Evolutionary conservation across 2,113 vertebrate species (phyloP), one percentile per base, ranked within the genome.

Genomic region (Galbula dea): DNA sequence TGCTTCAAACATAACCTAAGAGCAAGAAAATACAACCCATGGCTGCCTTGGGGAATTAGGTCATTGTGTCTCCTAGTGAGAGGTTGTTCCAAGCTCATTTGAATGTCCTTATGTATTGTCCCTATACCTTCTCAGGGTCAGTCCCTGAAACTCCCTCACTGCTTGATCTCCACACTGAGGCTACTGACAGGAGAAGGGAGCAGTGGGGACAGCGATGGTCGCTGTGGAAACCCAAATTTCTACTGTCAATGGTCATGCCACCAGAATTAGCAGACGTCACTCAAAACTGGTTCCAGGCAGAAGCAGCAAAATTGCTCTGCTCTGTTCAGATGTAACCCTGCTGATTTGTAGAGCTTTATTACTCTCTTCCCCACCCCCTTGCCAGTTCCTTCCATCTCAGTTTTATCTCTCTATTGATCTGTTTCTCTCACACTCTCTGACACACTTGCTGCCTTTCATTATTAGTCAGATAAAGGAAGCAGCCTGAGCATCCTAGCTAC

Each of bases 361-460:
- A 85, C 65, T 80, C 32, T 86, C 41, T 46, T 82, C 91, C 88
- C 94, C 86, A 65, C 86, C 88, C 93, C 84, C 84, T 91, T 23
- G 5, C 79, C 19, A 2, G 69, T 88, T 95, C 74, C 83, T 94
- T 95, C 94, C 86, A 83, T 88, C 72, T 94, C 89, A 65, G 91
- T 90, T 97, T 97, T 97, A 96, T 97, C 97, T 97, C 83, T 84
- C 79, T 91, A 96, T 97, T 6, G 96, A 97, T 96, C 96, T 88
- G 81, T 92, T 90, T 92, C 96, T 93, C 92, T 95, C 96, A 90
- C 92, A 89, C 93, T 95, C 93, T 63, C 92, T 78, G 95, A 96
- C 93, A 96, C 14, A 75, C 94, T 96, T 78, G 86, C 94, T 97
- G 97, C 96, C 94, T 97, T 96, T 95, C 95, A 93, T 97, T 97